Evolutionary conservation across 2,113 vertebrate genomes (phyloP), one percentile per base, ranked within the genome.

Genomic region (Epinephelus moara): DNA sequence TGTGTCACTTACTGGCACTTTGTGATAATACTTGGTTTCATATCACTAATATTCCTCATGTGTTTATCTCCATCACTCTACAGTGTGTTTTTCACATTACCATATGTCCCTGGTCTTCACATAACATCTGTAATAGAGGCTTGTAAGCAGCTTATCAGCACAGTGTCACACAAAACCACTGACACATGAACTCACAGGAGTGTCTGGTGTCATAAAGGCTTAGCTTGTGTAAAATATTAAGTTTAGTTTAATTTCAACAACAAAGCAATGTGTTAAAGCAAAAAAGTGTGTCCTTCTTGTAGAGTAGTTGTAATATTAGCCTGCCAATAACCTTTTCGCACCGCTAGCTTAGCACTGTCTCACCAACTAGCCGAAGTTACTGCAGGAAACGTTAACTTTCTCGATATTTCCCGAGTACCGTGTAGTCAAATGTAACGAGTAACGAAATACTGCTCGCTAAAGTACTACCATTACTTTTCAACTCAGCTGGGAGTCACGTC

Each of bases 381-480:
- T 21, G 77, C 1, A 49, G 10, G 1, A 52, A 42, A 45, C 25
- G 19, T 30, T 1, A 75, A 83, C 80, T 91, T 89, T 81, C 15
- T 14, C 6, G 23, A 75, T 5, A 55, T 68, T 73, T 76, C 64
- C 50, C 3, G 4, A 15, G 27, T 68, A 17, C 30, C 18, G 30
- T 5, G 18, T 9, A 1, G 30, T 57, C 50, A 30, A 14, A 42
- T 70, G 70, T 82, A 85, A 81, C 76, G 70, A 71, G 86, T 82
- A 75, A 76, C 82, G 84, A 47, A 23, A 37, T 25, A 25, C 72
- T 1, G 60, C 67, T 3, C 47, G 53, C 47, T 45, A 3, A 53
- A 84, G 71, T 61, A 71, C 30, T 3, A 55, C 21, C 64, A 1
- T 75, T 42, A 90, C 80, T 89, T 84, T 71, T 3, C 40, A 42